Evolutionary conservation across 1,140 invertebrate genomes (phyloP).

Genomic region (Drosophila yakuba): DNA sequence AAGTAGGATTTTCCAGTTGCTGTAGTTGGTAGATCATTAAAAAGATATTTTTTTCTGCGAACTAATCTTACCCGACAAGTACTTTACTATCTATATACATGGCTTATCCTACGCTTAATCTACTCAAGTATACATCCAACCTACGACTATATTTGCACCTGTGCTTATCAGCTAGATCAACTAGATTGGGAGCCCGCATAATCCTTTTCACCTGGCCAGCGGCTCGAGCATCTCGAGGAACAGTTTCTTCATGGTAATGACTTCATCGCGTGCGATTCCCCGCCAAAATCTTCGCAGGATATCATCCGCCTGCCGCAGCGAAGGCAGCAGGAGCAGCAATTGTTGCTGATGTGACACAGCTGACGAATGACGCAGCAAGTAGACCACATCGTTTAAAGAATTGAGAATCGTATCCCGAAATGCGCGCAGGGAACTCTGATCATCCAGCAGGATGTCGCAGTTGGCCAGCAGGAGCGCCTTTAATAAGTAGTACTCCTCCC

Average conservation of each 20-base stretch:
- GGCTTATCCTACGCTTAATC: slow-evolving; percentile 61
- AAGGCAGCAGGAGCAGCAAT: slow-evolving; percentile 94
- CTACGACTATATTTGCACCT: slow-evolving; percentile 76
- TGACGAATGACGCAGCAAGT: slow-evolving; percentile 90
- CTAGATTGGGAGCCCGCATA: slow-evolving; percentile 17
- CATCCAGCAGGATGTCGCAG: slow-evolving; percentile 95
- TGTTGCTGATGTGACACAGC: slow-evolving; percentile 91
- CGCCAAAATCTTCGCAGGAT: slow-evolving; percentile 96
- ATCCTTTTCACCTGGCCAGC: slow-evolving; percentile 70
- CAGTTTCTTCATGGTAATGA: slow-evolving; percentile 97
- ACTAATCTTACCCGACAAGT: slow-evolving; percentile 51
- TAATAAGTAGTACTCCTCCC: slow-evolving; percentile 96
- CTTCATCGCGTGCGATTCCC: slow-evolving; percentile 93
- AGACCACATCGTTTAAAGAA: slow-evolving; percentile 94
- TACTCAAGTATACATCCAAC: slow-evolving; percentile 50
- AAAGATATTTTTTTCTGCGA: slow-evolving; percentile 29
- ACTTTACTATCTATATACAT: slow-evolving; percentile 54
- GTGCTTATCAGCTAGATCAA: slow-evolving; percentile 54
- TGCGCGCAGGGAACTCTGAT: slow-evolving; percentile 92
- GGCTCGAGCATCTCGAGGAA: slow-evolving; percentile 98
- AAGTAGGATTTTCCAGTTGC: slow-evolving; percentile 30
- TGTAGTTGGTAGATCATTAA: slow-evolving; percentile 35
- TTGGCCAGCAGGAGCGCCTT: slow-evolving; percentile 97
- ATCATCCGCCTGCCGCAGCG: slow-evolving; percentile 94
- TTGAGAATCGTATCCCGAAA: slow-evolving; percentile 95